Percentiles rank a stretch among this genome's conserved stretches.
These are phyloP conservation scores for Ceyx melanurus DNA, from an alignment of 2,113 vertebrate species.

Conservation along the genomic window DNA sequence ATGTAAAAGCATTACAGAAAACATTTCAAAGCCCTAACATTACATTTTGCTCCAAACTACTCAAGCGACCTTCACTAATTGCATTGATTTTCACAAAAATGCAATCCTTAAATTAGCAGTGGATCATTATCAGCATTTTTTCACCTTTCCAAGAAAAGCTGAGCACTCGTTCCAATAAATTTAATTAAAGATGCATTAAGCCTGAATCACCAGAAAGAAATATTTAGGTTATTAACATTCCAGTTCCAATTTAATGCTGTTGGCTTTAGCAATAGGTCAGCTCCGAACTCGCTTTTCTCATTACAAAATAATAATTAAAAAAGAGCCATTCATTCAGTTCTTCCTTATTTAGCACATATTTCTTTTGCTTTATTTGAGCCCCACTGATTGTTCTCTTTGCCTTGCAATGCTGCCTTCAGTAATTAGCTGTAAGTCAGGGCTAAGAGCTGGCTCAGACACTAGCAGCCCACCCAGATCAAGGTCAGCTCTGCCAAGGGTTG, in stretches of 20 bases:
- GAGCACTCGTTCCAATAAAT: slow-evolving; percentile 4
- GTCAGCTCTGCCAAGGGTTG: slow-evolving; percentile 12
- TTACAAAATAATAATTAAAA: not conserved
- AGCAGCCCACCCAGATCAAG: slow-evolving; percentile 14
- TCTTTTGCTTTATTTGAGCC: not conserved
- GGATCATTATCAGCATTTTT: slow-evolving; percentile 3
- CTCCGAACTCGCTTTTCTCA: not conserved
- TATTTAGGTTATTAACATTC: not conserved
- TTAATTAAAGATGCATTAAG: slow-evolving; percentile 50
- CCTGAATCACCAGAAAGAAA: not conserved
- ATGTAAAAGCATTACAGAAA: not conserved
- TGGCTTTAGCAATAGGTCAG: not conserved
- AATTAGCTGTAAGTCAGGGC: not conserved
- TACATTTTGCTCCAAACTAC: not conserved
- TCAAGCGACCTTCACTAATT: slow-evolving; percentile 17
- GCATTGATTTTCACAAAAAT: slow-evolving; percentile 15
- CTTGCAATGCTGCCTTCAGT: not conserved
- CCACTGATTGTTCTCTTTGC: not conserved
- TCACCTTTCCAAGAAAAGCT: slow-evolving; percentile 21
- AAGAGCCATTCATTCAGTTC: not conserved
- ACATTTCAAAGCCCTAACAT: not conserved
- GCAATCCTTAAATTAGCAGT: slow-evolving; percentile 3
- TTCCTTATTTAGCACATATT: not conserved
- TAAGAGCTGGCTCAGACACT: not conserved
- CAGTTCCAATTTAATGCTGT: not conserved